Evolutionary conservation across 2,888 invertebrate genomes (phyloP).

Genomic region (Neoitamus cyanurus): DNA sequence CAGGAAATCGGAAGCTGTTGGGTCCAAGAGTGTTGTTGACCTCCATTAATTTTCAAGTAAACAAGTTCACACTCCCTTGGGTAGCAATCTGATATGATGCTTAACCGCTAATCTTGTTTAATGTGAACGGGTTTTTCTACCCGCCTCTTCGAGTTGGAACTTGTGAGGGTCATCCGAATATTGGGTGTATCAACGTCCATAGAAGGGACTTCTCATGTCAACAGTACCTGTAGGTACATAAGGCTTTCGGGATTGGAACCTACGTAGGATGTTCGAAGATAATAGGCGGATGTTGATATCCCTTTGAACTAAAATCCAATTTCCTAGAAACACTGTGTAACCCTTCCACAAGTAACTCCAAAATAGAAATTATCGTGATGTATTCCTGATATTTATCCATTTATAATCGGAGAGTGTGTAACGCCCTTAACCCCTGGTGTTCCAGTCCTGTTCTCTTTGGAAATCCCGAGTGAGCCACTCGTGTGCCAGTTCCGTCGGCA

Average conservation of each 20-base stretch:
- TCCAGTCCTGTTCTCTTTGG: neutral
- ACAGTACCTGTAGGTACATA: neutral
- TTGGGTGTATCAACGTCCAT: neutral
- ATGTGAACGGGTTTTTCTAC: neutral
- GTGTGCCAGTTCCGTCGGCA: conserved; percentile 9
- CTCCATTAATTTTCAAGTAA: neutral
- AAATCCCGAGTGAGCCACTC: conserved; percentile 7
- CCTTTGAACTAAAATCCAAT: neutral
- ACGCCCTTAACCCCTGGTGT: neutral
- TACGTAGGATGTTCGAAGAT: neutral
- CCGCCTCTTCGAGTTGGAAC: neutral
- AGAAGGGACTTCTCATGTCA: neutral
- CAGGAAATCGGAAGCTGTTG: neutral
- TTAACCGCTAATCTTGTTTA: neutral
- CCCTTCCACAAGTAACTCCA: neutral
- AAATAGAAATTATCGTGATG: neutral
- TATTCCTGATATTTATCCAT: neutral
- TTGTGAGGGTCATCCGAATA: neutral
- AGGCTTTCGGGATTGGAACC: neutral
- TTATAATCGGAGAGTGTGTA: neutral
- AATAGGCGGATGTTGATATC: neutral
- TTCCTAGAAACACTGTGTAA: neutral
- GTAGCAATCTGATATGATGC: neutral
- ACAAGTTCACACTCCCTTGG: neutral
- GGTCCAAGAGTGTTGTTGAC: neutral